Percentiles rank a stretch among this genome's conserved stretches.
These are phyloP conservation scores for Drosophila ambigua DNA, from an alignment of 1,140 invertebrate genomes.

Conservation along the genomic window DNA sequence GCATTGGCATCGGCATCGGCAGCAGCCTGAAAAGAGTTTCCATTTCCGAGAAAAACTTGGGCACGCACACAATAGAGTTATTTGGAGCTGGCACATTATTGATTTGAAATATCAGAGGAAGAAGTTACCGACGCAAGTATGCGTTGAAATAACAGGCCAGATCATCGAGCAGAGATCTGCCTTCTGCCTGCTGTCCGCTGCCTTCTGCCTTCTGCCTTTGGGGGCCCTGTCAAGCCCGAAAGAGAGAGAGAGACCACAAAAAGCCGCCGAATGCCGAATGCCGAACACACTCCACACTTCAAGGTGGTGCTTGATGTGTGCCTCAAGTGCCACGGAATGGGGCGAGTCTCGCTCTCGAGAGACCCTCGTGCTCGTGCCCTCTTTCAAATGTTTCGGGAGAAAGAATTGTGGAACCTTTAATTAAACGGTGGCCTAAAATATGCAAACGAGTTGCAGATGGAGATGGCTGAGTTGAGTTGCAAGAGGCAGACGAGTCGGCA, in stretches of 20 bases:
- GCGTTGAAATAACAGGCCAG: slow-evolving; percentile 75
- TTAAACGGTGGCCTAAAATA: slow-evolving; percentile 84
- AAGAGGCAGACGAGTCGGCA: slow-evolving; percentile 21
- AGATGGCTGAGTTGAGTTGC: neutral
- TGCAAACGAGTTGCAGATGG: slow-evolving; percentile 70
- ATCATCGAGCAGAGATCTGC: slow-evolving; percentile 24
- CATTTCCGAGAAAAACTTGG: slow-evolving; percentile 74
- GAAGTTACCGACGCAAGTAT: slow-evolving; percentile 29
- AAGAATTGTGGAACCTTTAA: slow-evolving; percentile 78
- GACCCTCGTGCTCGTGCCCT: slow-evolving; percentile 78
- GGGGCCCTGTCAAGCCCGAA: neutral
- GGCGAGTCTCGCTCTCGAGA: slow-evolving; percentile 61
- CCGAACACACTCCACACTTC: slow-evolving; percentile 52
- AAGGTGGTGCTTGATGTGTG: slow-evolving; percentile 32
- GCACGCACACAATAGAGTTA: slow-evolving; percentile 77
- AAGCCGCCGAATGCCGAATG: slow-evolving; percentile 44
- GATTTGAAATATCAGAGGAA: slow-evolving; percentile 78
- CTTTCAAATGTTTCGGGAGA: slow-evolving; percentile 70
- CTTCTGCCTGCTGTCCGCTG: too few species aligned
- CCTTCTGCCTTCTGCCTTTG: too few species aligned
- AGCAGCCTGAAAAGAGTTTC: slow-evolving; percentile 34
- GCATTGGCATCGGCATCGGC: slow-evolving; percentile 14
- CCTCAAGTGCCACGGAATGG: slow-evolving; percentile 37
- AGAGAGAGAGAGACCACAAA: neutral
- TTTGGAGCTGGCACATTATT: slow-evolving; percentile 71